Percentiles rank a stretch among this genome's conserved stretches.
Conservation (phyloP, 2,113 vertebrate species). For the Hylia prasina region DNA sequence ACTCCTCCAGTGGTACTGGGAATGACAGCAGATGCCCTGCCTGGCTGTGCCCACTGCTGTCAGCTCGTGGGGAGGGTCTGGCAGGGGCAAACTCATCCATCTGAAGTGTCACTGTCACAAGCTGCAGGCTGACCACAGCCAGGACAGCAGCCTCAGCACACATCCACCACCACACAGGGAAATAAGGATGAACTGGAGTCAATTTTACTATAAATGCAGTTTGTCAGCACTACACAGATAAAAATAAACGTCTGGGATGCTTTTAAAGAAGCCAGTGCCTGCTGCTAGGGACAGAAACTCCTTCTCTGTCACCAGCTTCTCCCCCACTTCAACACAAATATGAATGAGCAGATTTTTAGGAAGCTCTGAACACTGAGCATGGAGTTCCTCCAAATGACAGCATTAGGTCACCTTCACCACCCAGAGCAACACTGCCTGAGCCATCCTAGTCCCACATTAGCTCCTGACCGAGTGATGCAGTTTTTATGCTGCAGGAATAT, state of each 20-base stretch:
- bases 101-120: not conserved
- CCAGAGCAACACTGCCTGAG: not conserved
- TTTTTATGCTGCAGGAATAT: not conserved
- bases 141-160: not conserved
- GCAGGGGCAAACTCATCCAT: fast-evolving
- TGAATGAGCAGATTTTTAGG: not conserved
- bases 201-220: not conserved
- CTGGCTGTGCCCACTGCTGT: fast-evolving
- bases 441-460: not conserved
- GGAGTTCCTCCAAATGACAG: not conserved
- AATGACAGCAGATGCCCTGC: not conserved
- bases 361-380: not conserved
- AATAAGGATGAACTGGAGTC: not conserved
- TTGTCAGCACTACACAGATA: not conserved
- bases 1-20: too few relatives aligned
- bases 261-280: not conserved
- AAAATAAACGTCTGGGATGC: not conserved
- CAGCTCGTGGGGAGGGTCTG: fast-evolving
- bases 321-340: not conserved
- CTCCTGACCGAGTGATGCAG: not conserved
- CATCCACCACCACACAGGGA: not conserved
- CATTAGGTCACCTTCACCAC: not conserved
- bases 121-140: not conserved
- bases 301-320: not conserved
- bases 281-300: not conserved